phyloP scores from a whole-genome alignment of 2,888 invertebrate genomes.

The Caenorhabditis sp. region DNA sequence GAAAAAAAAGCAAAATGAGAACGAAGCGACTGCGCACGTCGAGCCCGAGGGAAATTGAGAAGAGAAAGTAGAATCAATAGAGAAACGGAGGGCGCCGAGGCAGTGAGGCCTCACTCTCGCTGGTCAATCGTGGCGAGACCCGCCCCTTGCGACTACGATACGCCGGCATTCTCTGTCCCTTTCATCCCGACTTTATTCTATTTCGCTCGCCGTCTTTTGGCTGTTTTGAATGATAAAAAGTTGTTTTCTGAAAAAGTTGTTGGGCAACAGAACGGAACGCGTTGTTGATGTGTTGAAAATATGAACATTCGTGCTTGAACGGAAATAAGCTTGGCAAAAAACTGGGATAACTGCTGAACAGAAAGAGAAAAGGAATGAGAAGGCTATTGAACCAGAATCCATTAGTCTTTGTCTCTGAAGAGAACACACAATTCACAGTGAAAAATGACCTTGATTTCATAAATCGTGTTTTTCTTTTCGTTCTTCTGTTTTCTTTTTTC shows the following conservation, averaged over 20 bases:
- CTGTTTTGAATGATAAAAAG: conserved; percentile 28
- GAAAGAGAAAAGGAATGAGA: conserved; percentile 12
- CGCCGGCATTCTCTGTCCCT: conserved; percentile 6
- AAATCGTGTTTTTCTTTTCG: conserved; percentile 23
- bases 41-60: conserved; percentile 58
- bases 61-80: conserved; percentile 55
- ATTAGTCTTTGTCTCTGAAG: background rate
- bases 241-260: background rate
- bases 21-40: conserved; percentile 34
- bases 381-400: background rate
- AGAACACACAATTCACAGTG: conserved; percentile 2
- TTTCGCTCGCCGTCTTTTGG: background rate
- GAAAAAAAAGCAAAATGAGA: conserved; percentile 33
- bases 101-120: conserved; percentile 22
- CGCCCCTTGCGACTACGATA: conserved; percentile 29
- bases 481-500: background rate
- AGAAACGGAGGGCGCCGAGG: conserved; percentile 40
- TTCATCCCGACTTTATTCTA: background rate
- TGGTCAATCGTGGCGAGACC: conserved; percentile 39
- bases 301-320: background rate
- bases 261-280: background rate
- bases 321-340: background rate
- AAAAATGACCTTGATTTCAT: conserved; percentile 39
- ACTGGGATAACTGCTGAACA: background rate
- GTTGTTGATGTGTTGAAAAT: background rate